Evolutionary conservation across 2,797 vertebrate species (phyloP), one percentile per base, ranked within the genome.

Genomic region (Oreochromis mossambicus): DNA sequence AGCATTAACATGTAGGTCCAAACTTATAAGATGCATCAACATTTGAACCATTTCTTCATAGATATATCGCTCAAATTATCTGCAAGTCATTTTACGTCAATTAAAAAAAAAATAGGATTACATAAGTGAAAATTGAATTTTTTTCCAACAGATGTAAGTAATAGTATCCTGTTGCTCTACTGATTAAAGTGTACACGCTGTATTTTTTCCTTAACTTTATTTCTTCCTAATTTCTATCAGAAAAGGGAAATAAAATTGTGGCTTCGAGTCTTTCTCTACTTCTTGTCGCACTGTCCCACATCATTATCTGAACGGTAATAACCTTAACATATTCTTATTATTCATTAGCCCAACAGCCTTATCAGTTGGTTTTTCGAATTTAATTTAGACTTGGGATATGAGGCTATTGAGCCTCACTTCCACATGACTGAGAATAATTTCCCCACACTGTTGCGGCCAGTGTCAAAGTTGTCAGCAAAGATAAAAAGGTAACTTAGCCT

Each of bases 281-380:
- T 38, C 13, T 15, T 8, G 24, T 70, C 61, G 73, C 15, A 1
- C 41, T 81, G 54, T 83, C 50, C 19, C 77, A 46, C 43, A 29
- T 41, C 86, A 83, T 48, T 55, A 21, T 77, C 76, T 55, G 48
- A 89, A 63, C 46, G 56, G 80, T 51, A 79, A 85, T 83, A 54
- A 54, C 46, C 79, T 84, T 4, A 68, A 78, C 58, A 87, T 54
- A 52, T 58, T 82, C 79, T 58, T 21, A 36, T 17, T 79, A 4
- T 52, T 84, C 76, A 58, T 84, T 83, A 55, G 79, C 78, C 76
- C 83, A 12, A 24, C n/a, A 77, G 83, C 32, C n/a, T 24, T 48
- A 58, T 83, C 79, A 26, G 81, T 78, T 46, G 34, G 41, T 85
- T 81, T 81, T 75, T 83, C 29, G 51, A 75, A 81, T 81, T 84